Percentiles rank a stretch among this genome's conserved stretches.
Evolutionary conservation across 2,113 vertebrate species (phyloP).

Genomic region (Arothron firmamentum): DNA sequence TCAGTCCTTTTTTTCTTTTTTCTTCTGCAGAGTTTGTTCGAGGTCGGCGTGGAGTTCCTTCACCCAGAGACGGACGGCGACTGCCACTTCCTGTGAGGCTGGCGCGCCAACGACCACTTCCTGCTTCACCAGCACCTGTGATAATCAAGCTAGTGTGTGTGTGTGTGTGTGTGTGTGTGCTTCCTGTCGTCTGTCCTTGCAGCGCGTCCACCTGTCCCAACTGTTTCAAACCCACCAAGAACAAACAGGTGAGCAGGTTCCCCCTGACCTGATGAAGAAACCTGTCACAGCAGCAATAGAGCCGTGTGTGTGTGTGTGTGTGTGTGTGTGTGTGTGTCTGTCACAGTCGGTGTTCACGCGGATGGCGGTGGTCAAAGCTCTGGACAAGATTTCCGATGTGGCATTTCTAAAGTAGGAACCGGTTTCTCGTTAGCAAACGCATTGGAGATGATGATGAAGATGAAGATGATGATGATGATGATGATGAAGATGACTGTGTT

Average conservation of each 20-base stretch:
- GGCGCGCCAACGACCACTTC: not conserved
- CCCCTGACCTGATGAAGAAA: not conserved
- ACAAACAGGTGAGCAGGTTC: slow-evolving; percentile 83
- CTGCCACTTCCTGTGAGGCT: slow-evolving; percentile 94
- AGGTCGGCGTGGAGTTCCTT: slow-evolving; percentile 88
- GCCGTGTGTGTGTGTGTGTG: no score
- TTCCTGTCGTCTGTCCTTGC: slow-evolving; percentile 17
- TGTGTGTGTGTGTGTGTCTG: slow-evolving; percentile 4
- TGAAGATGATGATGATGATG: not conserved
- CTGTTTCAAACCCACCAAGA: slow-evolving; percentile 91
- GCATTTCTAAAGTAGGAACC: slow-evolving; percentile 82
- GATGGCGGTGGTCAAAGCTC: slow-evolving; percentile 95
- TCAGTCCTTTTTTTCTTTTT: not conserved
- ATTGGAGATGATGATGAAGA: not conserved
- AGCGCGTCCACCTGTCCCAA: slow-evolving; percentile 83
- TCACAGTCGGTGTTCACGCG: slow-evolving; percentile 92
- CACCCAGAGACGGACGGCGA: slow-evolving; percentile 88
- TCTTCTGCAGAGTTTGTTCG: slow-evolving; percentile 81
- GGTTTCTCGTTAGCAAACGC: rapidly evolving
- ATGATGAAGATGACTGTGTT: not conserved
- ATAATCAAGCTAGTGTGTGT: no score
- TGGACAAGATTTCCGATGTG: slow-evolving; percentile 88
- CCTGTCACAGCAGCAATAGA: no score
- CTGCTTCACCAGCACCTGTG: not conserved
- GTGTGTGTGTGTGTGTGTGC: no score